phyloP scores from a whole-genome alignment of 2,113 vertebrate species.

The Sakesphorus luctuosus region DNA sequence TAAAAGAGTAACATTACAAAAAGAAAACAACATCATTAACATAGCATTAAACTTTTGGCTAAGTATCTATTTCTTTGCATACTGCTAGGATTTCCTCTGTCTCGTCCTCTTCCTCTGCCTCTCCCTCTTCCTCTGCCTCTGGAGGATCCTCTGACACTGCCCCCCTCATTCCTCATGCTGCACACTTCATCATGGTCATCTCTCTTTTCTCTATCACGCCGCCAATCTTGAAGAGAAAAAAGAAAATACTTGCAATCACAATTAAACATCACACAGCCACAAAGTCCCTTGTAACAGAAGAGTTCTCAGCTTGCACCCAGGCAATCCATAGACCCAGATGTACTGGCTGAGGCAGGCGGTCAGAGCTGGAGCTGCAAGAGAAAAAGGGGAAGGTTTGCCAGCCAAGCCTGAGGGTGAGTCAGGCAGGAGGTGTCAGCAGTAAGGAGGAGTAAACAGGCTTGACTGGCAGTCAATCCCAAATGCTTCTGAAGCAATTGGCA shows the following conservation, averaged over 20 bases:
- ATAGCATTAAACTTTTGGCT: fast-evolving
- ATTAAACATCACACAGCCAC: background rate
- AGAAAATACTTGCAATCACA: background rate
- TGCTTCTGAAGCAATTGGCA: background rate
- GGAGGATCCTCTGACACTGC: conserved; percentile 68
- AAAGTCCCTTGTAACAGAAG: background rate
- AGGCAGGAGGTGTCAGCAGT: background rate
- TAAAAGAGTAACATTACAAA: background rate
- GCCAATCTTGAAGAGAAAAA: conserved; percentile 81
- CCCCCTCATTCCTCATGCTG: conserved; percentile 84
- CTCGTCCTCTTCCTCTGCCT: conserved; percentile 87
- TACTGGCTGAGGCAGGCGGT: background rate
- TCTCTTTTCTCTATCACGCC: conserved; percentile 80
- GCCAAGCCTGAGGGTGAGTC: background rate
- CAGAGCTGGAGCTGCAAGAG: background rate
- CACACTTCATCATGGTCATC: conserved; percentile 85
- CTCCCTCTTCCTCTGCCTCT: conserved; percentile 83
- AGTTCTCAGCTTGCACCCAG: background rate
- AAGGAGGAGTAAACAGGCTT: background rate
- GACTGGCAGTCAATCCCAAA: background rate
- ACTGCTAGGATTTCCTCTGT: conserved; percentile 87
- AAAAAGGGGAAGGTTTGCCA: background rate
- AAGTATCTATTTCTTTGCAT: conserved; percentile 7
- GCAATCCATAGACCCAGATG: background rate
- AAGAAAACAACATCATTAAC: background rate